Evolutionary conservation across 1,140 invertebrate species (phyloP).

Genomic region (Drosophila parabipectinata): DNA sequence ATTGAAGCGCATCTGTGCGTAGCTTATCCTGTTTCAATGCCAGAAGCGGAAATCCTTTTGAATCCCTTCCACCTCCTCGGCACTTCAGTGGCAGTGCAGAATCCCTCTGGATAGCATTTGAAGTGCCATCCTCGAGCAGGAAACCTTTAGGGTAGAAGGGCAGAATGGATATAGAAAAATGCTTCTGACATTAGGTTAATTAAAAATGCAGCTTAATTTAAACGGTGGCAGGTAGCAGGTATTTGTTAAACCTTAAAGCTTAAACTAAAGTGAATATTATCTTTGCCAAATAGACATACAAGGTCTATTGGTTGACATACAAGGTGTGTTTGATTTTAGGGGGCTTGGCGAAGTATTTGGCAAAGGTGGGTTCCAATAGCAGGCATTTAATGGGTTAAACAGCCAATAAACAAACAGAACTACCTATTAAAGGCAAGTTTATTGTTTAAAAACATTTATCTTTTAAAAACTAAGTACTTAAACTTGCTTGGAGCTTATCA

Average conservation of each 20-base stretch:
- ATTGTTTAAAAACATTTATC: too few species aligned
- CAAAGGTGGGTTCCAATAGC: constrained; percentile 6
- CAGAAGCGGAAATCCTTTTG: constrained; percentile 15
- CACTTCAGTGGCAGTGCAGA: not conserved
- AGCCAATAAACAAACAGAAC: not conserved
- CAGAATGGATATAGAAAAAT: not conserved
- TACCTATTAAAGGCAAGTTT: not conserved
- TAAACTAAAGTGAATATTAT: not conserved
- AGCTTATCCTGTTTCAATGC: constrained; percentile 22
- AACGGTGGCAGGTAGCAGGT: not conserved
- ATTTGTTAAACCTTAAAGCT: not conserved
- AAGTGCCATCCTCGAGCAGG: not conserved
- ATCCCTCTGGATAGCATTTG: not conserved
- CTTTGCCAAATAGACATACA: not conserved
- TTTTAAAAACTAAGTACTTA: not conserved
- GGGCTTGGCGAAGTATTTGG: constrained; percentile 1
- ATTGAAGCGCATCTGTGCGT: constrained; percentile 37
- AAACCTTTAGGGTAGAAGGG: not conserved
- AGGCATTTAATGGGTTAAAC: constrained; percentile 1
- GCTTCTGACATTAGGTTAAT: not conserved
- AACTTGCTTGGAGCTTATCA: not conserved
- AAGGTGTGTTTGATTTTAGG: not conserved
- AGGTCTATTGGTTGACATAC: not conserved
- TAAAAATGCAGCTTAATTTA: not conserved
- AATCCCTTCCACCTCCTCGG: not conserved